These are phyloP conservation scores for Styela clava DNA, from an alignment of 23 tunicate species.

Conservation along the genomic window DNA sequence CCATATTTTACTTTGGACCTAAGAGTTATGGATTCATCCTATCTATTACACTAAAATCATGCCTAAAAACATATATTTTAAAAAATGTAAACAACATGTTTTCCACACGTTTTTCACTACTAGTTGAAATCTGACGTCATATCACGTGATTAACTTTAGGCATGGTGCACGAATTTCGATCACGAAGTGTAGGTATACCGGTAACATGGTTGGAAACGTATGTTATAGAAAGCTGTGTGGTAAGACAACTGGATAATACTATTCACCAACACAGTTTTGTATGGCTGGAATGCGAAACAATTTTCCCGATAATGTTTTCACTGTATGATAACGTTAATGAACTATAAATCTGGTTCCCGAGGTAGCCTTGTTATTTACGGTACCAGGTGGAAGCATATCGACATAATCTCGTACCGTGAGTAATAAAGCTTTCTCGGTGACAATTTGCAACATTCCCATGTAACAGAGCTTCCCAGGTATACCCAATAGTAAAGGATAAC, in stretches of 20 bases:
- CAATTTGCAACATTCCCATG: conserved; percentile 46
- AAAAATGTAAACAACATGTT: neutral
- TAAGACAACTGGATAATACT: too few species aligned
- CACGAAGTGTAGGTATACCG: neutral
- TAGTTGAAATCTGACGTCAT: neutral
- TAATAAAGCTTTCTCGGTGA: conserved; percentile 94
- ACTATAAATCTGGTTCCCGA: conserved; percentile 72
- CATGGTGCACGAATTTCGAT: neutral
- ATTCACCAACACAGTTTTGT: too few species aligned
- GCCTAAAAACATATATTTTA: too few species aligned
- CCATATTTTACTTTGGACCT: too few species aligned
- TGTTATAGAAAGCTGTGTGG: neutral
- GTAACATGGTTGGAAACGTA: neutral
- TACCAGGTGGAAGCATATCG: conserved; percentile 72
- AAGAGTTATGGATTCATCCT: too few species aligned
- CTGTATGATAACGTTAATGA: too few species aligned
- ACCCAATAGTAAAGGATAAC: too few species aligned
- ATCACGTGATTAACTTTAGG: neutral
- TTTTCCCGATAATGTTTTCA: too few species aligned
- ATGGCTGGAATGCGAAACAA: too few species aligned
- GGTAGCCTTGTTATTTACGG: conserved; percentile 98
- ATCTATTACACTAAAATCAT: too few species aligned
- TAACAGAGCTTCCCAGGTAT: too few species aligned
- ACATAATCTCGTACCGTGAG: conserved; percentile 97
- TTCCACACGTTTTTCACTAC: too few species aligned